These are phyloP conservation scores for Paralvinella palmiformis DNA, from an alignment of 1,140 invertebrate genomes.

Conservation along the genomic window DNA sequence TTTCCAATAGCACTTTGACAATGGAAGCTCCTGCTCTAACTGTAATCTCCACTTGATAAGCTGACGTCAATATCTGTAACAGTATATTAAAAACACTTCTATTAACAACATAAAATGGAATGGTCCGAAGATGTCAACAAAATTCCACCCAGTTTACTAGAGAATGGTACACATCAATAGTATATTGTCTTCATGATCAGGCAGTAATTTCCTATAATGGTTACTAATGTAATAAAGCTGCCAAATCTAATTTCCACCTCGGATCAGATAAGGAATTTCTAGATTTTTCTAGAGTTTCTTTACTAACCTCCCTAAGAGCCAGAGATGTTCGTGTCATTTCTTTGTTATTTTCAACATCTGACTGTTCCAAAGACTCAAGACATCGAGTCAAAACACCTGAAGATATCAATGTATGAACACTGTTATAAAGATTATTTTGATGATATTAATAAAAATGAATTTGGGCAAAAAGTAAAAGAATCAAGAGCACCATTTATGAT, in stretches of 20 bases:
- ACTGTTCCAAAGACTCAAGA: slow-evolving; percentile 60
- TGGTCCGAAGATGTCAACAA: too few species aligned
- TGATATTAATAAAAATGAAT: background rate
- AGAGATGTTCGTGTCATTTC: slow-evolving; percentile 13
- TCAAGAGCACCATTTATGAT: background rate
- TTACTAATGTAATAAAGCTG: too few species aligned
- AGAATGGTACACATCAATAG: too few species aligned
- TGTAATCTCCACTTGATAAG: slow-evolving; percentile 77
- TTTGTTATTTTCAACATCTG: slow-evolving; percentile 7
- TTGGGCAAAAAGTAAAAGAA: background rate
- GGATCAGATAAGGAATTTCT: too few species aligned
- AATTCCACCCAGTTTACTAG: too few species aligned
- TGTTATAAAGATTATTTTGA: background rate
- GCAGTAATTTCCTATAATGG: too few species aligned
- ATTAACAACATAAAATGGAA: too few species aligned
- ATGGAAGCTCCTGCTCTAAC: slow-evolving; percentile 69
- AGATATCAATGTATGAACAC: background rate
- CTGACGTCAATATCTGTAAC: slow-evolving; percentile 66
- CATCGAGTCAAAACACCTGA: slow-evolving; percentile 69
- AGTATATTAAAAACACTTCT: slow-evolving; percentile 4
- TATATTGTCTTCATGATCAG: too few species aligned
- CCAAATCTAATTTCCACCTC: too few species aligned
- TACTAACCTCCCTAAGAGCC: slow-evolving; percentile 16
- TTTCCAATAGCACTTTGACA: slow-evolving; percentile 67
- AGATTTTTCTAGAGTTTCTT: background rate